Evolutionary conservation across 2,888 invertebrate genomes (phyloP), one percentile per base, ranked within the genome.

Genomic region (Parnassius smintheus): DNA sequence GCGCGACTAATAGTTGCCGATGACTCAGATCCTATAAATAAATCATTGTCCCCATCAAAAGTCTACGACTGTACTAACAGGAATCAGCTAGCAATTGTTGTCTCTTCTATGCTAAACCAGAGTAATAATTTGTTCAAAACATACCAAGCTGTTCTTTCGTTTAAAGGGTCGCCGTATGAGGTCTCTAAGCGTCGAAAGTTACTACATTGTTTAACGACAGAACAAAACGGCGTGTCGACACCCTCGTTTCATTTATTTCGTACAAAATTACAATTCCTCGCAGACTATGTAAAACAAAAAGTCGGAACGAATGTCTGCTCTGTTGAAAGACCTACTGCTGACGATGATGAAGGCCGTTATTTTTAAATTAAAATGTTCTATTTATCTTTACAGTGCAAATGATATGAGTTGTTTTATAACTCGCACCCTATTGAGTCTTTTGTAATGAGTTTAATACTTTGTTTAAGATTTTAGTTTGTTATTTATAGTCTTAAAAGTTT

Each of bases 71-170:
- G 75, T 78, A 76, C 85, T 90, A 81, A 86, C 86, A 84, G 78
- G 90, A 89, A 91, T 90, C 82, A 88, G 64, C 82, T 81, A 85
- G 74, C 80, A 66, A 86, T 91, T 90, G 88, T 91, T 74, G 67
- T 68, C 68, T 67, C 80, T 76, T 87, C 82, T 90, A 85, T 89
- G 81, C 81, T 78, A 88, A 91, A 91, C 91, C 91, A 91, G 86
- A 90, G 81, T 91, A 86, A 91, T 91, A 87, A 91, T 91, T 90
- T 83, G 87, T 87, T 76, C 81, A 87, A 88, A 89, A 91, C 88
- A 91, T 89, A 83, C 70, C 76, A 80, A 66, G 75, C 68, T 76
- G 72, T 72, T 78, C 81, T 81, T 77, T 77, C 77, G 66, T 80
- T 75, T 74, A 84, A 84, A 85, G 81, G 84, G 84, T 83, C 90